These are phyloP conservation scores for Hydrophis major DNA, from an alignment of 2,797 vertebrate genomes.

Conservation along the genomic window DNA sequence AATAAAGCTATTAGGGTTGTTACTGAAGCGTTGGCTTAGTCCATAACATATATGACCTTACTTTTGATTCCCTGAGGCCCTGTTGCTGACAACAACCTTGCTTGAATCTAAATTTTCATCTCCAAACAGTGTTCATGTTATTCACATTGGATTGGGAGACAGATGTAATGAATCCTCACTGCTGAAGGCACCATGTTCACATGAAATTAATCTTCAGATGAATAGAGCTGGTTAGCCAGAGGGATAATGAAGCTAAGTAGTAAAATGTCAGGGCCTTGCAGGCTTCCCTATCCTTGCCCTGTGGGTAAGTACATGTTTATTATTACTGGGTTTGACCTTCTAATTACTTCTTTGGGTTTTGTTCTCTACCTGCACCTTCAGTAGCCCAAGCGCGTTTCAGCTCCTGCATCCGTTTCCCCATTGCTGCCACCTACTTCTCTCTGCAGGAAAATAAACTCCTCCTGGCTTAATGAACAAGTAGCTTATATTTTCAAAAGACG, in stretches of 20 bases:
- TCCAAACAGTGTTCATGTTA: constrained; percentile 50
- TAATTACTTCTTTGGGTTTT: constrained; percentile 61
- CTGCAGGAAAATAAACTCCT: constrained; percentile 52
- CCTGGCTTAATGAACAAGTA: constrained; percentile 57
- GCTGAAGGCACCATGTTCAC: constrained; percentile 39
- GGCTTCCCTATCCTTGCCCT: constrained; percentile 1
- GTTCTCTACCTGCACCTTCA: constrained; percentile 44
- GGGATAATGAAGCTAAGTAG: constrained; percentile 39
- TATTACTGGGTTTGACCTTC: constrained; percentile 62
- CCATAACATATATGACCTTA: background rate
- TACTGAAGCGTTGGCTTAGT: too few species aligned
- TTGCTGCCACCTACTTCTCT: constrained; percentile 1
- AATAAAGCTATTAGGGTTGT: too few species aligned
- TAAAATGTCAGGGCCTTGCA: constrained; percentile 38
- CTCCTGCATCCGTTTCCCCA: constrained; percentile 10
- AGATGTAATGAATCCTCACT: constrained; percentile 45
- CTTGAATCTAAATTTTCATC: constrained; percentile 32
- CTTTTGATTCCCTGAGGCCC: background rate
- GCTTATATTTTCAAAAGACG: constrained; percentile 39
- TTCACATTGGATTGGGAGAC: constrained; percentile 38
- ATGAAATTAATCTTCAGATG: constrained; percentile 29
- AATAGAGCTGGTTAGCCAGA: constrained; percentile 34
- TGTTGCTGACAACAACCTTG: background rate
- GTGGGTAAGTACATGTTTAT: constrained; percentile 30
- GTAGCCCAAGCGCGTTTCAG: constrained; percentile 36